Evolutionary conservation across 2,113 vertebrate species (phyloP).

Genomic region (Hyperopisus bebe): DNA sequence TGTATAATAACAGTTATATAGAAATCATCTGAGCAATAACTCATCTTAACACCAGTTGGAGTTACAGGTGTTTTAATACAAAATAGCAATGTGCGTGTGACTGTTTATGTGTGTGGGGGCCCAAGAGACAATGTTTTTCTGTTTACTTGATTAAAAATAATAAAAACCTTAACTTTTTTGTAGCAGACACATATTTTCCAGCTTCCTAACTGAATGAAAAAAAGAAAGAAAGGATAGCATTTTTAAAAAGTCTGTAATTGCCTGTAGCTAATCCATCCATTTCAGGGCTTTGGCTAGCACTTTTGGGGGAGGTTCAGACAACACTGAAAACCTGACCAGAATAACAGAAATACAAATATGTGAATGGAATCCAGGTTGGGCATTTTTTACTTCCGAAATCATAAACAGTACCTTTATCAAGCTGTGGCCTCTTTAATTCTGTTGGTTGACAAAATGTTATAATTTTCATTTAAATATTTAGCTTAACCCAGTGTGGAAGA

Average conservation of each 20-base stretch:
- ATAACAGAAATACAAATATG: neutral
- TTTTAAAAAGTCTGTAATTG: neutral
- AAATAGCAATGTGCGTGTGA: neutral
- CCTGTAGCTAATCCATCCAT: neutral
- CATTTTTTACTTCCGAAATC: neutral
- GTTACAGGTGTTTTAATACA: neutral
- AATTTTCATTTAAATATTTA: neutral
- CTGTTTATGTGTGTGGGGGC: neutral
- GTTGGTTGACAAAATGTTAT: neutral
- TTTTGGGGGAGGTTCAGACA: neutral
- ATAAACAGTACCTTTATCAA: neutral
- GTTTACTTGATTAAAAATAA: neutral
- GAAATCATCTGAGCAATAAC: slow-evolving; percentile 15
- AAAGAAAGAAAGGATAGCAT: neutral
- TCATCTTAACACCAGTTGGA: neutral
- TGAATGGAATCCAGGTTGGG: neutral
- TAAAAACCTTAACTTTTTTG: neutral
- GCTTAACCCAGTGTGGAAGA: neutral
- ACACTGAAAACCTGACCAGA: neutral
- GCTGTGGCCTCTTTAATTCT: neutral
- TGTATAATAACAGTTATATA: slow-evolving; percentile 5
- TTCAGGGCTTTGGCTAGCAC: neutral
- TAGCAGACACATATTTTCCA: neutral
- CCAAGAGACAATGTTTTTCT: neutral
- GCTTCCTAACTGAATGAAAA: neutral